Base-by-base conservation (phyloP, 2,888 invertebrate genomes). In the Campoplex nolae region DNA sequence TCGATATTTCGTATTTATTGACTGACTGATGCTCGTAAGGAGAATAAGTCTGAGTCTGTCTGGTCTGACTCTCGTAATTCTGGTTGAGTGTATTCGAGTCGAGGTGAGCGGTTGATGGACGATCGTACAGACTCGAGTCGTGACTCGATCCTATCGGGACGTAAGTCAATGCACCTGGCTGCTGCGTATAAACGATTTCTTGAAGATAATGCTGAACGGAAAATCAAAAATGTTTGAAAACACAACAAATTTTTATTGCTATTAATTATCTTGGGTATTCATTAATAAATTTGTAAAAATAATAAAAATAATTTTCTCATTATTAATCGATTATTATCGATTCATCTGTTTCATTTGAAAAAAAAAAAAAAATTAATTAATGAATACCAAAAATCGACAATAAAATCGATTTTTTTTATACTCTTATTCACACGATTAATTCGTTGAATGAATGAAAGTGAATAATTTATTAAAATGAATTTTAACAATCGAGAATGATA, bases 41-140 rank as follows among this genome's bases (percentile, higher is more conserved):
- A 8, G 77, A 81, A 74, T 88, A 89, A 81, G 92, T 91, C 77
- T 92, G 89, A 48, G 92, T 91, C 67, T 93, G 92, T 68, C 76
- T 38, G 83, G 87, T 73, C 42, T 81, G 87, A 80, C 90, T 89
- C 6, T 83, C 79, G 71, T 76, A 85, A 84, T 90, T 90, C 23
- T 90, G 90, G 75, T 89, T 89, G 85, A 91, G 74, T 16, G 88
- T 88, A 84, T 93, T 93, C 80, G 92, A 92, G 79, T 93, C 93
- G 35, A 90, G 88, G 83, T 92, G 92, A 77, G 90, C 83, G 23
- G 92, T 90, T 42, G 90, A 90, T 84, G 42, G 92, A 90, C 51
- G 90, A 71, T 68, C 88, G 91, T 42, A 89, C 71, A 83, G 90
- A 90, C 75, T 91, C 11, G 56, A 45, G 76, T 85, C 88, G 83